These are phyloP conservation scores for Chitala chitala DNA, from an alignment of 2,113 vertebrate species.

Conservation along the genomic window DNA sequence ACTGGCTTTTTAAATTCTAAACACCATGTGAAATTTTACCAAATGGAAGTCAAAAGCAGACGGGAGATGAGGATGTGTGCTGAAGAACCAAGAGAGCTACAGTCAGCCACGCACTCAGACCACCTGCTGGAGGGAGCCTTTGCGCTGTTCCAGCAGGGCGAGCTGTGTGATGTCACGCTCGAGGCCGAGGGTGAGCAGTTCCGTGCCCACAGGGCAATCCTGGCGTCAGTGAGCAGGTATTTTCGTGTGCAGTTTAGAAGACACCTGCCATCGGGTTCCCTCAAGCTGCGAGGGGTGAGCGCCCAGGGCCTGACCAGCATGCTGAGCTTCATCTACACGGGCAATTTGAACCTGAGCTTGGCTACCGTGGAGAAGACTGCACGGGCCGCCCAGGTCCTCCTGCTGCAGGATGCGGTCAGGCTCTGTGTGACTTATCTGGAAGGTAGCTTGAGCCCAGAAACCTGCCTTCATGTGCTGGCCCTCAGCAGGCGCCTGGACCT, in stretches of 20 bases:
- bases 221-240: conserved; percentile 46
- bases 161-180: conserved; percentile 37
- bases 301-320: too few relatives aligned
- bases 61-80: too few relatives aligned
- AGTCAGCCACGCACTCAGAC: conserved; percentile 30
- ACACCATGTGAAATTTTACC: too few relatives aligned
- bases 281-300: too few relatives aligned
- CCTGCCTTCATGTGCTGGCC: conserved; percentile 38
- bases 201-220: conserved; percentile 38
- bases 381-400: too few relatives aligned
- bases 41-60: too few relatives aligned
- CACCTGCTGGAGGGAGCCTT: conserved; percentile 32
- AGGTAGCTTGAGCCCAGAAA: conserved; percentile 30
- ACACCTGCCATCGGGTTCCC: conserved; percentile 40
- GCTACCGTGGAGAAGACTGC: conserved; percentile 43
- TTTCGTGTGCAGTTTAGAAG: conserved; percentile 43
- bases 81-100: too few relatives aligned
- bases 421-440: too few relatives aligned
- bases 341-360: conserved; percentile 44
- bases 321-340: conserved; percentile 55
- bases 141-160: too few relatives aligned
- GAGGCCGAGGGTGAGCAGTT: conserved; percentile 48
- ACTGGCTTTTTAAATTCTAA: too few relatives aligned
- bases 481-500: too few relatives aligned
- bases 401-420: too few relatives aligned